Conservation (phyloP, 1,140 invertebrate species). For the Panagrolaimus sp. region DNA sequence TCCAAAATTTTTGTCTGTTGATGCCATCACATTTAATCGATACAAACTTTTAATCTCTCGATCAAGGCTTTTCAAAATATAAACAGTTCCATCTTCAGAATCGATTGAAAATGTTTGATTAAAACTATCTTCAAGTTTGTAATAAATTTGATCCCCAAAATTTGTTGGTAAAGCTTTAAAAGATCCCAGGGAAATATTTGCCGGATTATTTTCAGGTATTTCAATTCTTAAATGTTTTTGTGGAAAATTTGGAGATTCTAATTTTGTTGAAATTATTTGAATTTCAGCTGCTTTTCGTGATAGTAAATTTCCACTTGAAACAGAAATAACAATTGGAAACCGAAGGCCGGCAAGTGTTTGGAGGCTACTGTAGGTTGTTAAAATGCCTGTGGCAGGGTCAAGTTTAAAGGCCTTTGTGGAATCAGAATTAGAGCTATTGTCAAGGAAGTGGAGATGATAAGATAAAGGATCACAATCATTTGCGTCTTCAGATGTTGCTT, state of each 20-base stretch:
- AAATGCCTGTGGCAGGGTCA: neutral
- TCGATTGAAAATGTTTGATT: neutral
- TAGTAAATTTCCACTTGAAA: neutral
- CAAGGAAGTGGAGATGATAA: neutral
- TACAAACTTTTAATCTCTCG: neutral
- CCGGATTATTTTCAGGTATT: neutral
- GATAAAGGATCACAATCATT: neutral
- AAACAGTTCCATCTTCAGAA: neutral
- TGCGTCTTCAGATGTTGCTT: neutral
- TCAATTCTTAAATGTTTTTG: slow-evolving; percentile 4
- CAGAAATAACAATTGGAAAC: neutral
- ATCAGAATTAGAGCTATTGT: neutral
- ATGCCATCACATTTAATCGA: slow-evolving; percentile 5
- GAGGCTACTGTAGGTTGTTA: neutral
- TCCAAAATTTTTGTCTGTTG: neutral
- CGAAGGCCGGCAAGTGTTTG: neutral
- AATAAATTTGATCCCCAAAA: neutral
- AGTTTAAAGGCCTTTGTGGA: neutral
- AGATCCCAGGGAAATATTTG: neutral
- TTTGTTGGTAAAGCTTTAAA: neutral
- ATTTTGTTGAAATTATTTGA: neutral
- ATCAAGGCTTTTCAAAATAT: neutral
- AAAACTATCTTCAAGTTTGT: slow-evolving; percentile 7
- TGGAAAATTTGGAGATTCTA: neutral
- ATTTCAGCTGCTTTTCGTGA: slow-evolving; percentile 13